Evolutionary conservation across 1,140 invertebrate genomes (phyloP).

Genomic region (Drosophila varians): DNA sequence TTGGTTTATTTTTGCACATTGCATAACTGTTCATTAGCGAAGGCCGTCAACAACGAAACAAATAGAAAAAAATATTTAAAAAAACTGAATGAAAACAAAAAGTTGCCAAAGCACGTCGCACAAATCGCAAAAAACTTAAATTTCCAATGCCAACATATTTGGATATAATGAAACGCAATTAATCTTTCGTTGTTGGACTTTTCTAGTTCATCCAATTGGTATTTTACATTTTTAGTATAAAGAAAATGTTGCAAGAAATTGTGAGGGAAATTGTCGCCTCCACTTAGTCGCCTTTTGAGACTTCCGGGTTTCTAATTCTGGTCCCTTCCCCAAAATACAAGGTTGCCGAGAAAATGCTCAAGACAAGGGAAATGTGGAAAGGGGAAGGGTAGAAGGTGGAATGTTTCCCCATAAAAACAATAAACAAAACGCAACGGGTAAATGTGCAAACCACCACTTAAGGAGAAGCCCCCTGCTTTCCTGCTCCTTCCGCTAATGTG

Average conservation of each 20-base stretch:
- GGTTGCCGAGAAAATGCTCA: slow-evolving; percentile 8
- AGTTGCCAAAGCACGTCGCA: slow-evolving; percentile 56
- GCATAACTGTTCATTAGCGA: slow-evolving; percentile 79
- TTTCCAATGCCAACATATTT: slow-evolving; percentile 63
- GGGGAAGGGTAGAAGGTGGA: too few species aligned
- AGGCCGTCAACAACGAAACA: slow-evolving; percentile 63
- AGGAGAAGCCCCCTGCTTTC: not conserved
- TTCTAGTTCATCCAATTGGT: slow-evolving; percentile 16
- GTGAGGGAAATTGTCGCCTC: not conserved
- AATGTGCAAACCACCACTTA: not conserved
- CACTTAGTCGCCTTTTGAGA: slow-evolving; percentile 25
- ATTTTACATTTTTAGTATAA: too few species aligned
- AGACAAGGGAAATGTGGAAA: too few species aligned
- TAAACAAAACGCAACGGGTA: slow-evolving; percentile 12
- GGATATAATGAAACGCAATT: slow-evolving; percentile 19
- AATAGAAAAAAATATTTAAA: slow-evolving; percentile 19
- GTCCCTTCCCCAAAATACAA: not conserved
- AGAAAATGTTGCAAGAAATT: too few species aligned
- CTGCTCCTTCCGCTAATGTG: not conserved
- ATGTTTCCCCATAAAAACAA: slow-evolving; percentile 26
- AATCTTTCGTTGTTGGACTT: slow-evolving; percentile 10
- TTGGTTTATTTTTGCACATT: slow-evolving; percentile 68
- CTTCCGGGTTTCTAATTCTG: slow-evolving; percentile 57
- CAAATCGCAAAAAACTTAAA: slow-evolving; percentile 21
- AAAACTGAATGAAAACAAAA: slow-evolving; percentile 35